Evolutionary conservation across 2,888 invertebrate genomes (phyloP).

Genomic region (Campoplex nolae): DNA sequence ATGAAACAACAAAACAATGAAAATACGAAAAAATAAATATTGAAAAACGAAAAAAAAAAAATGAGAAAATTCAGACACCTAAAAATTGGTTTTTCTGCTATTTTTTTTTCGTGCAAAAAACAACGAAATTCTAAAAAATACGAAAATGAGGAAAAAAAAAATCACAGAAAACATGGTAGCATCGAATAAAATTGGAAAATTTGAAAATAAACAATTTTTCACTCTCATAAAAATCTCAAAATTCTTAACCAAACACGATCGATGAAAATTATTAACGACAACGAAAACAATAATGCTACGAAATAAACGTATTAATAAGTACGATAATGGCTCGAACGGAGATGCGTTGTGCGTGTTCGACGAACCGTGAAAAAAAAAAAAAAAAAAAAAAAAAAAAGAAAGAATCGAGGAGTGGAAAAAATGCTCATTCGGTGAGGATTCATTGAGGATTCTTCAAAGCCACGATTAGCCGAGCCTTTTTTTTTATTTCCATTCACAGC

Average conservation of each 20-base stretch:
- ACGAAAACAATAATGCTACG: background rate
- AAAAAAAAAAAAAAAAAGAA: background rate
- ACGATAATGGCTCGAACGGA: background rate
- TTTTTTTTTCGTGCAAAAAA: background rate
- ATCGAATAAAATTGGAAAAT: too few species aligned
- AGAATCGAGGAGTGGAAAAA: background rate
- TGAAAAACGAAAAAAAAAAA: background rate
- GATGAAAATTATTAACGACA: background rate
- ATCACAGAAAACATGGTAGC: too few species aligned
- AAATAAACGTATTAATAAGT: background rate
- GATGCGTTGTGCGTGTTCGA: background rate
- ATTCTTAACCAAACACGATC: background rate
- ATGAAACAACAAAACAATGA: background rate
- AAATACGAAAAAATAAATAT: background rate
- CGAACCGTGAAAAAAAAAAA: background rate
- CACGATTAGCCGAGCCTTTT: slow-evolving; percentile 1
- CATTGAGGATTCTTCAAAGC: slow-evolving; percentile 1
- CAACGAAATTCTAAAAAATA: background rate
- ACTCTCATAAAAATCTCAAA: too few species aligned
- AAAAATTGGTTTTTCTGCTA: background rate
- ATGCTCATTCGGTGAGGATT: background rate
- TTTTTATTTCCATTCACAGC: background rate
- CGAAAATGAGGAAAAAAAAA: too few species aligned
- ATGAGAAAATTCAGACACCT: too few species aligned
- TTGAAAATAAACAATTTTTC: too few species aligned